These are phyloP conservation scores for Lepidochitona cinerea DNA, from an alignment of 2,888 invertebrate species.

Conservation along the genomic window DNA sequence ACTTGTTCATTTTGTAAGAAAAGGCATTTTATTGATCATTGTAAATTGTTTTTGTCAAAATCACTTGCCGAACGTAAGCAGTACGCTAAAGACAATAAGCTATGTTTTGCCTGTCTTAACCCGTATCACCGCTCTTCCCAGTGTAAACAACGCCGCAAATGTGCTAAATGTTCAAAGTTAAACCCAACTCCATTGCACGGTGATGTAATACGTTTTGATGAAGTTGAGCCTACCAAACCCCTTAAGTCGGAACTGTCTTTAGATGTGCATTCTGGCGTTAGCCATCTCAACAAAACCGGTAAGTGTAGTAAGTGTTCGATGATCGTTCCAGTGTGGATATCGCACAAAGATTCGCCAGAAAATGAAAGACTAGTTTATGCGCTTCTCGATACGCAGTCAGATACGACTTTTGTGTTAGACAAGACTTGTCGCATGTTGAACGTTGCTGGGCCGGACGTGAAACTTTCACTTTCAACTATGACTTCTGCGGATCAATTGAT, in stretches of 20 bases:
- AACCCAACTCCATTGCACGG: constrained; percentile 25
- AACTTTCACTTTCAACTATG: constrained; percentile 36
- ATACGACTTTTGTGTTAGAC: constrained; percentile 32
- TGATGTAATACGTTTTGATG: no score
- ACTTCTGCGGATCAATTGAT: constrained; percentile 9
- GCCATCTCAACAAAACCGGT: no score
- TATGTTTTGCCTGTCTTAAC: constrained; percentile 27
- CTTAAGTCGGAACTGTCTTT: background rate
- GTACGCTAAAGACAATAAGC: constrained; percentile 10
- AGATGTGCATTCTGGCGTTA: no score
- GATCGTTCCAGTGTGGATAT: constrained; percentile 29
- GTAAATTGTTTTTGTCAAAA: constrained; percentile 1
- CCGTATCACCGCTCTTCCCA: constrained; percentile 19
- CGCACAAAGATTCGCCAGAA: constrained; percentile 18
- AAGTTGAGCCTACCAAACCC: no score
- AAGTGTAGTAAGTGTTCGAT: constrained; percentile 22
- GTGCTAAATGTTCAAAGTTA: constrained; percentile 14
- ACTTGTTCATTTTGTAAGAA: constrained; percentile 7
- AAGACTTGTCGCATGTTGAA: constrained; percentile 17
- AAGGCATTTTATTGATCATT: constrained; percentile 7
- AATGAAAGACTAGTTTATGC: constrained; percentile 34
- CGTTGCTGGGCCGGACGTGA: constrained; percentile 10
- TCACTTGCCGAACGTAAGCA: constrained; percentile 3
- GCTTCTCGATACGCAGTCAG: constrained; percentile 37
- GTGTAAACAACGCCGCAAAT: constrained; percentile 16